Conservation (phyloP, 2,113 vertebrate species). For the Paraplagusia blochii region DNA sequence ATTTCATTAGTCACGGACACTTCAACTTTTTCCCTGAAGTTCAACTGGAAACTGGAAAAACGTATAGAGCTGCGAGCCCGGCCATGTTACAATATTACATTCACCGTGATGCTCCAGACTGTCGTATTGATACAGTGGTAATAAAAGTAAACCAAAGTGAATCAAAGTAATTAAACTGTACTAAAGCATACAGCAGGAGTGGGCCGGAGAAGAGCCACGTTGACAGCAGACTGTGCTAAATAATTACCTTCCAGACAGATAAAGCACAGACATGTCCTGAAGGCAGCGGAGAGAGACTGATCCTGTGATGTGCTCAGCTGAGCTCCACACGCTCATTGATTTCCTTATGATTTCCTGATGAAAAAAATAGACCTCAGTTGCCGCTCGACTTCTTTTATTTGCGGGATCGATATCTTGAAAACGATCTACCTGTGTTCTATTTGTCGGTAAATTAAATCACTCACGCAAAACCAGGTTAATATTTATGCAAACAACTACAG, state of each 20-base stretch:
- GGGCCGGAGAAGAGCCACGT: background rate
- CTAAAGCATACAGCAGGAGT: background rate
- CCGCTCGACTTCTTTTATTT: slow-evolving; percentile 7
- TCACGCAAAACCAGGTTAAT: background rate
- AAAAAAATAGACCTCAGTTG: background rate
- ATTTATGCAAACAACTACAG: background rate
- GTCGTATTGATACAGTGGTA: background rate
- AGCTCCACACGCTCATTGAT: slow-evolving; percentile 15
- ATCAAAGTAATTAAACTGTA: background rate
- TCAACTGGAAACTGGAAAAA: too few species aligned
- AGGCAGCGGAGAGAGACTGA: background rate
- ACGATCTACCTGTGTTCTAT: background rate
- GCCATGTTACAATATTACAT: background rate
- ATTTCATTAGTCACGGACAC: too few species aligned
- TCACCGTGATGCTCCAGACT: background rate
- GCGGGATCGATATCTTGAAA: slow-evolving; percentile 1
- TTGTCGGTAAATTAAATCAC: background rate
- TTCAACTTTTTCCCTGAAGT: too few species aligned
- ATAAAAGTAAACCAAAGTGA: background rate
- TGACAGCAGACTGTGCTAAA: background rate
- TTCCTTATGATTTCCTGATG: background rate
- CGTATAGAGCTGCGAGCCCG: too few species aligned
- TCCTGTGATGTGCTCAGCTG: slow-evolving; percentile 3
- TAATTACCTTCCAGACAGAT: background rate
- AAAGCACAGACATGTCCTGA: background rate